A percentile compares a stretch with the other conserved stretches of the same genome.
These are phyloP conservation scores for Sebastes steindachneri DNA, from an alignment of 2,797 vertebrate species.

Conservation along the genomic window DNA sequence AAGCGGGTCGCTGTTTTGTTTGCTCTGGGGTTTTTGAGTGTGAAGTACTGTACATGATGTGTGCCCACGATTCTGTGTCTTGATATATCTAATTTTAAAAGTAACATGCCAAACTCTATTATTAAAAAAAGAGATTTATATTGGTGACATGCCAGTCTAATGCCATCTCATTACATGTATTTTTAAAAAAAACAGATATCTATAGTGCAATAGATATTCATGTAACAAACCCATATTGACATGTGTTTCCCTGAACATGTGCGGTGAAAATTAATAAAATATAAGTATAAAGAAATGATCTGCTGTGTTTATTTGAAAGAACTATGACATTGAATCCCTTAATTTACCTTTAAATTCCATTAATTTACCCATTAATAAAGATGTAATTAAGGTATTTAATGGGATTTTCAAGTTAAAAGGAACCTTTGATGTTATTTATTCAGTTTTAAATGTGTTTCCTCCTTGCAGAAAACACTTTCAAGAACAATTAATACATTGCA, in stretches of 20 bases:
- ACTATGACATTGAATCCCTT: not conserved
- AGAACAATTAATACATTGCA: not conserved
- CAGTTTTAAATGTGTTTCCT: not conserved
- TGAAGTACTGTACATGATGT: slow-evolving; percentile 72
- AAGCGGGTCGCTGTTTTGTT: slow-evolving; percentile 55
- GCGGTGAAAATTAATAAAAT: slow-evolving; percentile 82
- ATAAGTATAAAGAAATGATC: slow-evolving; percentile 49
- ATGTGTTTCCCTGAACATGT: slow-evolving; percentile 81
- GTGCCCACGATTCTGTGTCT: slow-evolving; percentile 71
- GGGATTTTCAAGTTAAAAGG: not conserved
- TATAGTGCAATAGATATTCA: slow-evolving; percentile 80
- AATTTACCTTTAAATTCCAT: not conserved
- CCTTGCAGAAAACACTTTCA: not conserved
- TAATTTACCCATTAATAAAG: not conserved
- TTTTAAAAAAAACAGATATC: slow-evolving; percentile 78
- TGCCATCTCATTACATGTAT: slow-evolving; percentile 75
- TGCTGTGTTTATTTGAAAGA: slow-evolving; percentile 25
- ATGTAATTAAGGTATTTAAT: not conserved
- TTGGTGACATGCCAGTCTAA: slow-evolving; percentile 69
- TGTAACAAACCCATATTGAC: slow-evolving; percentile 79
- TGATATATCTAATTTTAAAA: slow-evolving; percentile 71
- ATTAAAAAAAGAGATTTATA: slow-evolving; percentile 66
- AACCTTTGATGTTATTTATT: not conserved
- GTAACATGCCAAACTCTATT: slow-evolving; percentile 70
- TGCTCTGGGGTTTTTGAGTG: slow-evolving; percentile 71